Conservation (phyloP, 2,113 vertebrate species). For the Orthochromis indermauri region DNA sequence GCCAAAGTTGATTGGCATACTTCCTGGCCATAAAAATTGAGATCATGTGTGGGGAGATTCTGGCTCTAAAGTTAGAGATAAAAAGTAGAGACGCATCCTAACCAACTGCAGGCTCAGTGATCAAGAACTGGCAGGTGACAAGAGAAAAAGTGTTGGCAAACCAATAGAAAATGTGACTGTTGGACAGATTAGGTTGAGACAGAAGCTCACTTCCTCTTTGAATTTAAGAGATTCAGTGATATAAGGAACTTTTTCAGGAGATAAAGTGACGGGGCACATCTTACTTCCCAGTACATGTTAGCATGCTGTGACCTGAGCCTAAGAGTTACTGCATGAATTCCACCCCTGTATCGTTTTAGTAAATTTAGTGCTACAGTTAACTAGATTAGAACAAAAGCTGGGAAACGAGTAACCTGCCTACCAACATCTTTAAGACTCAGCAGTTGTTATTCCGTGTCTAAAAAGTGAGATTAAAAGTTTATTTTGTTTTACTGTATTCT, state of each 20-base stretch:
- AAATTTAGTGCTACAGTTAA: neutral
- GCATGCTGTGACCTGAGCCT: neutral
- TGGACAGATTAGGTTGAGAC: neutral
- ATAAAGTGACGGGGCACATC: neutral
- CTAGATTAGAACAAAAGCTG: neutral
- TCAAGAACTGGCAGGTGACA: neutral
- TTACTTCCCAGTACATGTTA: neutral
- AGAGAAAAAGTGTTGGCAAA: neutral
- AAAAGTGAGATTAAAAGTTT: neutral
- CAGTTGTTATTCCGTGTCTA: neutral
- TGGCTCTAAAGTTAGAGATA: neutral
- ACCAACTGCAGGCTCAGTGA: neutral
- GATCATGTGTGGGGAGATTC: neutral
- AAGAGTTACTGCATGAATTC: neutral
- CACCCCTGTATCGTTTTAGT: neutral
- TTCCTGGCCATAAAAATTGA: neutral
- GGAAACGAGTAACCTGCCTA: neutral
- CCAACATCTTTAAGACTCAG: neutral
- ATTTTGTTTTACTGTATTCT: neutral
- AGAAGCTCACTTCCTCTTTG: neutral
- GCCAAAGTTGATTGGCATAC: neutral
- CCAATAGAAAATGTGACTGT: neutral
- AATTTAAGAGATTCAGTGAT: neutral
- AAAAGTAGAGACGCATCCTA: neutral
- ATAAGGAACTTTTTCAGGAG: neutral